Base-by-base conservation (phyloP, 1,140 invertebrate genomes). In the Drosophila bipectinata region DNA sequence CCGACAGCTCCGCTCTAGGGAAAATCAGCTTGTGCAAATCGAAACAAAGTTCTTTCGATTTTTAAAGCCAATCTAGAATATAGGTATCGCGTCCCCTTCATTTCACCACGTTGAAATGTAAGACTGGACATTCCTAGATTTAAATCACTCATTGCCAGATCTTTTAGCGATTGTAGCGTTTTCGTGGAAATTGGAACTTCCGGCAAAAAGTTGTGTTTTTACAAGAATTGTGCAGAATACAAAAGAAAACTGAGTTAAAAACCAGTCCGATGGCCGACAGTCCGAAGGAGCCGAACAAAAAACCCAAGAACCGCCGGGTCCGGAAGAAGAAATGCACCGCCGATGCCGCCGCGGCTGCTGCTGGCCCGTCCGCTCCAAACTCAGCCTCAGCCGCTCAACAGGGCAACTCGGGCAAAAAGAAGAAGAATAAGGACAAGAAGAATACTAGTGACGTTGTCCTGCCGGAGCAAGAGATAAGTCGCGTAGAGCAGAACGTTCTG, bases 401-500 rank as follows among this genome's bases (percentile, higher is more conserved):
- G 12, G 34, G 34, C 10, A 4, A 0, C 34, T 9, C 34, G 9
- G 10, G 39, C 7, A 18, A 5, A 6, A n/a, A n/a, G 41, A 44
- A 37, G 34, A 44, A 18, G 15, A 44, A 18, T 5, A 15, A 44
- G 14, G 41, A 14, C 41, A 44, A 44, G 41, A 44, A 41, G 3
- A 41, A 15, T n/a, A 6, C 6, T n/a, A 41, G 14, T 8, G 4
- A n/a, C n/a, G 14, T 0, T 4, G 39, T 1, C 4, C 5, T 5
- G 41, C 4, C 2, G 2, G 15, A 44, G 8, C 5, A 44, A 9
- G 41, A 44, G 4, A 8, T 14, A 10, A 44, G 14, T 18, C 41
- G 14, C 41, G 14, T 4, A 0, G 76, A 85, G 8, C 15, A 53
- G 1, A 39, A 59, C n/a, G 5, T 30, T 1, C 34, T 91, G 21